Base-by-base conservation (phyloP, 2,888 invertebrate species). In the Drosophila merina region DNA sequence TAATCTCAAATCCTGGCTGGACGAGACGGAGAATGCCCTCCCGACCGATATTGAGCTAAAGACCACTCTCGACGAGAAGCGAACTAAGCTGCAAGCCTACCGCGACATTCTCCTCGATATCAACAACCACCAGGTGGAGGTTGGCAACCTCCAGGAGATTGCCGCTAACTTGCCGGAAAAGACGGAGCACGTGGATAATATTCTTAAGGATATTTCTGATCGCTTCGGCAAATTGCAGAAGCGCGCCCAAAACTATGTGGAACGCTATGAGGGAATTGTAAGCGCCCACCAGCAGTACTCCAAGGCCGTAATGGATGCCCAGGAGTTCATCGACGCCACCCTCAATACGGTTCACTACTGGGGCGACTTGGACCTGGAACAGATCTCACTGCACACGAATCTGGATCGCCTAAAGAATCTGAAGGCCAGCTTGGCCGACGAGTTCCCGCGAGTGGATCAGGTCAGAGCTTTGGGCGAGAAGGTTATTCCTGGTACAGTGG, bases 21-120 rank as follows among this genome's bases (percentile, higher is more conserved):
- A 94, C 44, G 93, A 94, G 57, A 94, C 95, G 6, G 96, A 97
- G 88, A 93, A 94, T 68, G 94, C 96, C 77, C 91, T 98, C 26
- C 95, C 96, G 0, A 93, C 94, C 57, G 96, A 97, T 77, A 94
- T 97, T 42, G 96, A 96, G 88, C 90, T 97, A 3, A 96, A 95
- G 88, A 95, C 96, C 0, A 97, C 97, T 0, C 92, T 98, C 67
- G 98, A 98, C 91, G 98, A 98, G 90, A 98, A 98, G 91, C 95
- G 97, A 69, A 95, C 95, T 44, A 97, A 98, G 90, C 92, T 98
- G 40, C 96, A 96, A 89, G 93, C 95, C 0, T 98, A 98, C 87
- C 94, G 97, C 84, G 94, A 94, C 52, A 93, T 96, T 64, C 93
- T 97, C 38, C 97, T 97, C 90, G 97, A 98, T 82, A 95, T 97